These are phyloP conservation scores for Furcifer pardalis DNA, from an alignment of 2,797 vertebrate species.

Conservation along the genomic window DNA sequence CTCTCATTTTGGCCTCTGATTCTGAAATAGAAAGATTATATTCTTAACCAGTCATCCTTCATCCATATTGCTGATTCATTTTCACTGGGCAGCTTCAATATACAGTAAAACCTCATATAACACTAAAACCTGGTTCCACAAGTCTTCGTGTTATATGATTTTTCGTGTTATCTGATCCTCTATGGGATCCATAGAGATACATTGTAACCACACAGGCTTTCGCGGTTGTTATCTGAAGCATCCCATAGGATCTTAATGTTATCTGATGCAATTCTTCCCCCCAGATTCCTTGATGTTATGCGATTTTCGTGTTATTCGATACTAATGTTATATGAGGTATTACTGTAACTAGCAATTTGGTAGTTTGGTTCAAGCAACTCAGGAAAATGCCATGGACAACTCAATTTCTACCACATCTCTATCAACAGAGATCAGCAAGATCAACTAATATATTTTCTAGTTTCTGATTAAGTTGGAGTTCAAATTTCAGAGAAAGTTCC, in stretches of 20 bases:
- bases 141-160: too few relatives aligned
- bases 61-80: not conserved
- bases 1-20: not conserved
- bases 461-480: slow-evolving; percentile 33
- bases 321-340: too few relatives aligned
- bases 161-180: too few relatives aligned
- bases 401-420: not conserved
- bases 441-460: not conserved
- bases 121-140: too few relatives aligned
- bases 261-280: too few relatives aligned
- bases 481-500: accelerated
- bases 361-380: not conserved
- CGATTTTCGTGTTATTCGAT: too few relatives aligned
- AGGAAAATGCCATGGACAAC: not conserved
- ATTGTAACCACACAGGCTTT: too few relatives aligned
- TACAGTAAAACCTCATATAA: too few relatives aligned
- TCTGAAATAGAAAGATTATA: not conserved
- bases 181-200: too few relatives aligned
- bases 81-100: not conserved
- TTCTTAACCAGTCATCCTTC: not conserved
- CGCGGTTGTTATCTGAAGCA: too few relatives aligned
- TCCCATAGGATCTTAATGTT: too few relatives aligned
- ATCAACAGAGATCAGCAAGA: slow-evolving; percentile 17
- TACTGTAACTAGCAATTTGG: not conserved
- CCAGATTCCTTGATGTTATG: too few relatives aligned